Evolutionary conservation across 2,797 vertebrate genomes (phyloP), one percentile per base, ranked within the genome.

Genomic region (Acropternis orthonyx): DNA sequence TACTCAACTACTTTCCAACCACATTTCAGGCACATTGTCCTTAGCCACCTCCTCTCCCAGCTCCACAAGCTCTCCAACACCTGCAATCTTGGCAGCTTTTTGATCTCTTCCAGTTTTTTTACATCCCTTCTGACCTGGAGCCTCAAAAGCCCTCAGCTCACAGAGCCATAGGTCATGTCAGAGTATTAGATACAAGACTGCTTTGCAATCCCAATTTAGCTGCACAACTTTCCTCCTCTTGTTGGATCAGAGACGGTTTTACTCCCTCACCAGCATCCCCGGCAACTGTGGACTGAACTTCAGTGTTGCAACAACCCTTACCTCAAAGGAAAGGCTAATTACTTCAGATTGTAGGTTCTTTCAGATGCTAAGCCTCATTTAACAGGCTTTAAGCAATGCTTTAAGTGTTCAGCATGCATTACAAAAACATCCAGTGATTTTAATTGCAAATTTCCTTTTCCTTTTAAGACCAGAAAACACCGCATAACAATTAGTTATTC

Each of bases 371-470:
- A 91, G 48, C 73, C 79, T 91, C 86, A 82, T 55, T 83, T 75
- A 71, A 76, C 49, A 63, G 78, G 48, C 88, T 92, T 81, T 73
- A 85, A 92, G 55, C 66, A 90, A 39, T 7, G 17, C 85, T 77
- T 74, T 48, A 49, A 85, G 54, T 36, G 30, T 72, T 80, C 77
- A 78, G 75, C 92, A 86, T 94, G 92, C 93, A 87, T 67, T 58
- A 88, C 66, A 89, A 68, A 85, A 91, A 75, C 59, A 89, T 19
- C 36, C 83, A 76, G 68, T 34, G 43, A 74, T 85, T 80, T 91
- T 89, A 94, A 91, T 51, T 85, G 85, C 72, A 83, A 73, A 73
- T 79, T 89, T 61, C 63, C 72, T 77, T 80, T 91, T 69, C 49
- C 44, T 91, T 91, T 85, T 46, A 68, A 85, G 54, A 10, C 74